Base-by-base conservation (phyloP, 1,140 invertebrate genomes). In the Psilanteris sp. region DNA sequence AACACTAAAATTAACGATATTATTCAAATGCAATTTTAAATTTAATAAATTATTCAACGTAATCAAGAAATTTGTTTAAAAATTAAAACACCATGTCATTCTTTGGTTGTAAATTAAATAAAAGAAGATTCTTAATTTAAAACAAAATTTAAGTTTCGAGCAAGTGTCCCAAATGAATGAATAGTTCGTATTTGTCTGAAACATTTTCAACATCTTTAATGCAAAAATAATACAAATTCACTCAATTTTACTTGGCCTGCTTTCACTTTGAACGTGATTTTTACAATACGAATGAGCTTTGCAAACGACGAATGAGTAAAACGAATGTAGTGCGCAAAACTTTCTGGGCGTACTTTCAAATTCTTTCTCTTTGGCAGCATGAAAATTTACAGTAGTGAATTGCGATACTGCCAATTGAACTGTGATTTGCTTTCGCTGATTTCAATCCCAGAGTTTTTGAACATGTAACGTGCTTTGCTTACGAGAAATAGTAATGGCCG, bases 351-450 rank as follows among this genome's bases (percentile, higher is more conserved):
- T 36, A 50, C 52, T 66, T 64, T 73, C 27, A 16, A 26, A 73
- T 64, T 43, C 54, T 70, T 71, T 55, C 27, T 59, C 50, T 59
- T 64, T 59, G 61, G 61, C 59, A 74, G 37, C 39, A 26, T 1
- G 52, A 44, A 52, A 54, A 74, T 74, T 74, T 74, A 74, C 61
- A 74, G 37, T 37, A 36, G 15, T 41, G 9, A 43, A 15, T 66
- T 29, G 37, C 55, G 22, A 55, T 67, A 61, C 71, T 61, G 61
- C 71, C 20, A 74, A 74, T 67, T 67, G 46, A 74, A 67, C 54
- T 67, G 71, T 74, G 71, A 74, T 74, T 74, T 74, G 70, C 59
- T 61, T 50, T 34, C 57, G 57, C 36, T 57, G 57, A 57, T 64
- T 64, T 57, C 68, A n/a, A 6, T 18, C 24, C 2, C 9, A 11